Evolutionary conservation across 2,113 vertebrate species (phyloP), one percentile per base, ranked within the genome.

Genomic region (Odocoileus virginianus): DNA sequence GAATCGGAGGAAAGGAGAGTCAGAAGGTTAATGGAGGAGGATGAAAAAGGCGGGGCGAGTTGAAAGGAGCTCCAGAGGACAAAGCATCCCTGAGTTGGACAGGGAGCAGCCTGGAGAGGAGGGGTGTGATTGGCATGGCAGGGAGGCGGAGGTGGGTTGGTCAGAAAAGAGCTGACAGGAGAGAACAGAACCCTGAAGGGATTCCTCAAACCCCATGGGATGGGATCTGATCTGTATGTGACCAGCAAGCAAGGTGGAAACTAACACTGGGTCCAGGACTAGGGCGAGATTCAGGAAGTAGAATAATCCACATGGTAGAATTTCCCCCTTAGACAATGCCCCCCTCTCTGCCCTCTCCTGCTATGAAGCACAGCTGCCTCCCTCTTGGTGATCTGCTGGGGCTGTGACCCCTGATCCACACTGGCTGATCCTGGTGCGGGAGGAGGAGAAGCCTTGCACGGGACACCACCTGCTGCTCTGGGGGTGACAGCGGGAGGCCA

Each of bases 61-160:
- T 27, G 60, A 13, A 64, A 85, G 60, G 47, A 89, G n/a, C 33
- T n/a, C 25, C 4, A 45, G 33, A 87, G 86, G 67, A 57, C 19
- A 30, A 15, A 88, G 43, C 74, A 6, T 3, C 43, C 19, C 12
- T 12, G 40, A 40, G 45, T 54, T 43, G 57, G 85, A 47, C 27
- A 64, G 61, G 43, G 1, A 21, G 78, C 43, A 30, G 97, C 52
- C 19, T 55, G 58, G 30, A 19, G 40, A 14, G 89, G 43, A 61
- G 16, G 11, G 11, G 14, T 23, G n/a, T 52, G 52, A 58, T 0
- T 27, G 40, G 74, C 52, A 55, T 1, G 4, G 19, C 57, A 15
- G 33, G 23, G 0, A 13, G 17, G 64, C 1, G 6, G 11, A 28
- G 27, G 3, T 1, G 33, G 28, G 6, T 45, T 7, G 40, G 28